phyloP scores from a whole-genome alignment of 2,797 vertebrate genomes.

The Thunnus albacares region DNA sequence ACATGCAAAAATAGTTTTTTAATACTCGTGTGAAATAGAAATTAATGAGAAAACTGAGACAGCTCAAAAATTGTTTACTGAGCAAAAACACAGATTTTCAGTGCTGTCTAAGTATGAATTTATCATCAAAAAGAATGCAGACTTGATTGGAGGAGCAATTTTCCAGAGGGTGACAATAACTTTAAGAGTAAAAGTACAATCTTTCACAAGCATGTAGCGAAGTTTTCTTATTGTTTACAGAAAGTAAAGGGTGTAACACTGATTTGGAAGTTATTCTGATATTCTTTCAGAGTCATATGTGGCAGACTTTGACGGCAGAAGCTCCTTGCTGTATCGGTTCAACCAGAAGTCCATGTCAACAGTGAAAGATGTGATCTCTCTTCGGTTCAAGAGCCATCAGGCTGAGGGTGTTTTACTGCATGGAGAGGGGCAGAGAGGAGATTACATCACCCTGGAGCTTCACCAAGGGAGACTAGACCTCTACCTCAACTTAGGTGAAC shows the following conservation, averaged over 20 bases:
- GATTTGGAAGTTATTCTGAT: background rate
- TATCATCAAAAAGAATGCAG: background rate
- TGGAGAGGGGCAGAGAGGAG: constrained; percentile 95
- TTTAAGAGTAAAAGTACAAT: background rate
- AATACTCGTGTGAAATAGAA: too few species aligned
- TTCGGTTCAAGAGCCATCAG: constrained; percentile 95
- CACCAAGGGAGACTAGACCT: constrained; percentile 92
- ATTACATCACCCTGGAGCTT: constrained; percentile 95
- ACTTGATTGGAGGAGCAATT: background rate
- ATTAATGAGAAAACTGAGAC: too few species aligned
- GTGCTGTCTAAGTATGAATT: too few species aligned
- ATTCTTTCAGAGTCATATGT: constrained; percentile 88
- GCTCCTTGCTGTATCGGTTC: constrained; percentile 96
- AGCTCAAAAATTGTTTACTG: too few species aligned
- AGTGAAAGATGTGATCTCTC: constrained; percentile 96
- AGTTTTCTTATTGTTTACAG: background rate
- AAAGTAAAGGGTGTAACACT: background rate
- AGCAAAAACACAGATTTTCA: too few species aligned
- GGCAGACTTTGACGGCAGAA: constrained; percentile 96
- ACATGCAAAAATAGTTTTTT: background rate
- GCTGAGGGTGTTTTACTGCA: constrained; percentile 95
- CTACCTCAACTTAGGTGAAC: constrained; percentile 92
- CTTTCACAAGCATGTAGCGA: background rate
- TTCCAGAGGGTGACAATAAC: background rate
- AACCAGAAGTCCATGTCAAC: constrained; percentile 98